A percentile compares a stretch with the other conserved stretches of the same genome.
Conservation (phyloP, 2,113 vertebrate species). For the Callipepla californica region DNA sequence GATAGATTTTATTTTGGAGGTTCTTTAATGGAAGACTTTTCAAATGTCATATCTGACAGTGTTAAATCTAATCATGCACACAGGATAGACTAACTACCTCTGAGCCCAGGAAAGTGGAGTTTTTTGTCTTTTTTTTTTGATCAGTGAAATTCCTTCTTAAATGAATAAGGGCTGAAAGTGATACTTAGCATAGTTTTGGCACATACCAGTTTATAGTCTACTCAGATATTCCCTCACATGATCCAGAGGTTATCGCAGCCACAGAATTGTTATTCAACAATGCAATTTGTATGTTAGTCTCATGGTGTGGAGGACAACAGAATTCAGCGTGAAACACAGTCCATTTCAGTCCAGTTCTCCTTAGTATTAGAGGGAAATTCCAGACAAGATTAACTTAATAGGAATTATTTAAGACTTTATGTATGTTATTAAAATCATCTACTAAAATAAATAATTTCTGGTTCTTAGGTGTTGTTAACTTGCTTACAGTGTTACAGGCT, state of each 20-base stretch:
- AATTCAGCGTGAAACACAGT: neutral
- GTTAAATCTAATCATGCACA: neutral
- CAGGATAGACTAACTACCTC: neutral
- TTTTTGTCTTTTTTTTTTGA: neutral
- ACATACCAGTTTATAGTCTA: neutral
- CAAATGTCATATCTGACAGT: neutral
- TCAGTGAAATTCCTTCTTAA: neutral
- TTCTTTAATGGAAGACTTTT: slow-evolving; percentile 1
- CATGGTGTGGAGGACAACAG: neutral
- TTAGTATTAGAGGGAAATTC: neutral
- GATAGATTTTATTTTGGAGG: neutral
- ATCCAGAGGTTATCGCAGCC: neutral
- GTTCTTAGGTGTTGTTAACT: neutral
- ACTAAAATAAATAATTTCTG: neutral
- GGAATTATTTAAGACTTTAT: neutral
- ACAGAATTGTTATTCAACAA: neutral
- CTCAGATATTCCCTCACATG: neutral
- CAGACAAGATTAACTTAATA: neutral
- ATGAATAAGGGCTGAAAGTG: neutral
- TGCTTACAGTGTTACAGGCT: neutral
- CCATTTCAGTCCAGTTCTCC: neutral
- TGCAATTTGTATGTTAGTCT: neutral
- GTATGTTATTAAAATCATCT: neutral
- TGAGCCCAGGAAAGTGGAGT: neutral
- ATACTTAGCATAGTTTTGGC: neutral